Base-by-base conservation (phyloP, 2,797 vertebrate genomes). In the Eulemur albifrons region DNA sequence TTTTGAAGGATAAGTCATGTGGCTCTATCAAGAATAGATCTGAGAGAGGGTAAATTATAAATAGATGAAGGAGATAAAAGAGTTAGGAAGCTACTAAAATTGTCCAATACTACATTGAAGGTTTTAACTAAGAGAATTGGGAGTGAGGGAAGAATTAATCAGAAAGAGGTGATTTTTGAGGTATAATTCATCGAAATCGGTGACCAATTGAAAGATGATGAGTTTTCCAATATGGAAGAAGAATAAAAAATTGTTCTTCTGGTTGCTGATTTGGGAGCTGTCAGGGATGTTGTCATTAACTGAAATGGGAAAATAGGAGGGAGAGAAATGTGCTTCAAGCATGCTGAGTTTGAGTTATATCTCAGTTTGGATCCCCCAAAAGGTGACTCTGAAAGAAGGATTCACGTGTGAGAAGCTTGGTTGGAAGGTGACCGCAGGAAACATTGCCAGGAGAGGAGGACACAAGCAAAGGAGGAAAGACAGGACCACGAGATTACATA, bases 151-250 rank as follows among this genome's bases (percentile, higher is more conserved):
- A 59, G 4, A 8, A 40, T 27, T 25, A 40, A 83, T 7, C 48
- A 30, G 20, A 88, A 27, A 70, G 20, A 52, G 30, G 32, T 9
- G 7, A 18, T 61, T 30, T 94, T 75, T 14, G 7, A 86, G 30
- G 8, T 63, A 25, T 69, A 72, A 80, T 65, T 50, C 2, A 69
- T 50, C 75, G 35, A n/a, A 77, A 86, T 83, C 5, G 5, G 61
- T 90, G 43, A 59, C 70, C 38, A 50, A 23, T 38, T 50, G 45
- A 95, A 87, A 88, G 79, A 27, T 30, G 83, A 18, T 30, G 13
- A 59, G 18, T 30, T 88, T 95, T 83, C 23, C 50, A 90, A 57
- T 38, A 48, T 25, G 4, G 17, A 89, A 69, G 12, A 94, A 72
- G 9, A 61, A 85, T 21, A n/a, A 75, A 65, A 76, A 54, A n/a